These are phyloP conservation scores for Pelochelys cantorii DNA, from an alignment of 2,797 vertebrate species.

Conservation along the genomic window DNA sequence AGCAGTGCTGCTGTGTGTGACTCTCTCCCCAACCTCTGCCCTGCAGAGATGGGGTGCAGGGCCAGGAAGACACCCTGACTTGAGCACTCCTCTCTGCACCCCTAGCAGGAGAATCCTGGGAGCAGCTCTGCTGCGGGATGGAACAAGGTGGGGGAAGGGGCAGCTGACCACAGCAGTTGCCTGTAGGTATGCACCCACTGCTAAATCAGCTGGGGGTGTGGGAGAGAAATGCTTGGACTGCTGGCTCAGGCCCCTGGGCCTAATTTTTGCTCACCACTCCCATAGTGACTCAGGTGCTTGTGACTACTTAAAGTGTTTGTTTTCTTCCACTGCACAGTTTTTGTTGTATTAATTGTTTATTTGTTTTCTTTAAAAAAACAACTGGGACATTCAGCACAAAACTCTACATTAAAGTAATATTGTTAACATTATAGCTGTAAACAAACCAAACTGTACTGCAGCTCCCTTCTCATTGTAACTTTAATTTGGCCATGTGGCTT, in stretches of 20 bases:
- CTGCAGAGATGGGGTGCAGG: too few species aligned
- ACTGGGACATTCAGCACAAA: not conserved
- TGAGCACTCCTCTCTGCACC: too few species aligned
- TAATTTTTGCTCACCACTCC: not conserved
- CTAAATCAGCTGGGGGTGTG: too few species aligned
- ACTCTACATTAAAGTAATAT: not conserved
- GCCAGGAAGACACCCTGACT: too few species aligned
- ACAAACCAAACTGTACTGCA: not conserved
- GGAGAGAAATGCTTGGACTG: too few species aligned
- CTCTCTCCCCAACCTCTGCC: too few species aligned
- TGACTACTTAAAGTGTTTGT: not conserved
- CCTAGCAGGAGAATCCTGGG: too few species aligned
- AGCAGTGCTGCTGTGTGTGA: too few species aligned
- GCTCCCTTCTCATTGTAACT: not conserved
- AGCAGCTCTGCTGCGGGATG: too few species aligned
- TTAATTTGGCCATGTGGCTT: not conserved
- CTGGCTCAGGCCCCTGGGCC: constrained; percentile 39
- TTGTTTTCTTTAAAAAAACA: not conserved
- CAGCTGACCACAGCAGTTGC: too few species aligned
- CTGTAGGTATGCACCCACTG: too few species aligned
- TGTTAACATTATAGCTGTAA: not conserved
- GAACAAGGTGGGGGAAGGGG: too few species aligned
- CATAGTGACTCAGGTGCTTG: not conserved
- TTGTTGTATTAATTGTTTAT: not conserved
- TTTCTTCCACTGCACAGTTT: not conserved